Base-by-base conservation (phyloP, 53 echinoderm and acorn worm genomes). In the Pentamera pediparva region DNA sequence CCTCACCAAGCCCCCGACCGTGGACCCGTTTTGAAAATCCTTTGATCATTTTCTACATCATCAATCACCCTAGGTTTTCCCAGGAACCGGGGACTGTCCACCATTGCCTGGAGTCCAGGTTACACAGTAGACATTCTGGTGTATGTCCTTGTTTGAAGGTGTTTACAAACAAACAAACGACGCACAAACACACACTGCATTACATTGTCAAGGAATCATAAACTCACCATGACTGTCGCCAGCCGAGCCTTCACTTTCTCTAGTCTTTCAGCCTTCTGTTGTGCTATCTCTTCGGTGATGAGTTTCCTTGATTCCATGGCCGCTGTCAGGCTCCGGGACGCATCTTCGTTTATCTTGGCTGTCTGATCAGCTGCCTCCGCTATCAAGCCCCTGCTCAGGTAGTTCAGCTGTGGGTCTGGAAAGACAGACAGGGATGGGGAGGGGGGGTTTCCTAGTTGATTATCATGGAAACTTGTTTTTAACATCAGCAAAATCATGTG, bases 221-320 rank as follows among this genome's bases (percentile, higher is more conserved):
- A 49, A 78, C 87, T 36, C 85, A 96, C 96, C 87, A 90, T 77
- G 65, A 96, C 96, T n/a, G 88, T 79, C 4, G 96, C 81, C 1
- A 96, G 83, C 49, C 91, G 91, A 4, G 85, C 85, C 33, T 85
- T 90, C 61, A 88, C 96, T 10, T 87, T 77, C 31, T 91, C 96
- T 75, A 96, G 78, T 19, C 91, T 78, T 35, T 87, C 76, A 4
- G 75, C 48, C 45, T 96, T 87, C 29, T 73, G 79, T 4, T 77
- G 59, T 20, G 87, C 78, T 55, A 91, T n/a, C 18, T 91, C 88
- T 13, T 91, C 76, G 31, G 85, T 85, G 4, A 88, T 39, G 3
- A 69, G 64, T 39, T 82, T 65, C 56, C 82, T 96, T 18, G 91
- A 53, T 21, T 79, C 83, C 20, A 96, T 53, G 24, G 88, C 65